These are phyloP conservation scores for Cheilosia vernalis DNA, from an alignment of 2,888 invertebrate species.

Conservation along the genomic window DNA sequence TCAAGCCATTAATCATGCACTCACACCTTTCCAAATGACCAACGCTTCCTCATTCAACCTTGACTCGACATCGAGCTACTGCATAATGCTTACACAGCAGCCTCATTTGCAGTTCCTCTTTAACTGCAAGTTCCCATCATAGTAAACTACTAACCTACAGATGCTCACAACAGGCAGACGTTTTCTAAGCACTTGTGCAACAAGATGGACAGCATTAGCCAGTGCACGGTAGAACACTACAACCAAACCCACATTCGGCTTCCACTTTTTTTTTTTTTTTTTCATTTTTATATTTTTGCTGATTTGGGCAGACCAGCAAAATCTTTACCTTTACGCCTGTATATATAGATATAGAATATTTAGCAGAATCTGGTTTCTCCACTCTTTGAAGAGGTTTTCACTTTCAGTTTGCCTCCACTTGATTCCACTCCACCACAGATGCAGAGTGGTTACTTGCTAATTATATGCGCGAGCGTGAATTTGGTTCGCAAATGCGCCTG, in stretches of 20 bases:
- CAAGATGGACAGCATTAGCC: conserved; percentile 10
- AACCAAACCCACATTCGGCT: conserved; percentile 27
- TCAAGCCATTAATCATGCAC: background rate
- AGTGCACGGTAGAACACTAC: conserved; percentile 17
- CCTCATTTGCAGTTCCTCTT: background rate
- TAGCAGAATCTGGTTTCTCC: conserved; percentile 52
- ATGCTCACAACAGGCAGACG: conserved; percentile 16
- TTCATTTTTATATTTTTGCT: background rate
- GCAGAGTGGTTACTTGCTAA: conserved; percentile 26
- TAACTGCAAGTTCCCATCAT: conserved; percentile 4
- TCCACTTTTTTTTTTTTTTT: background rate
- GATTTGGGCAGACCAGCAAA: conserved; percentile 31
- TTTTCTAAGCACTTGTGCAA: conserved; percentile 34
- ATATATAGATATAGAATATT: conserved; percentile 25
- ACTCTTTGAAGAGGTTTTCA: conserved; percentile 48
- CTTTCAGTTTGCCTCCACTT: conserved; percentile 42
- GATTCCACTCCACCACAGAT: background rate
- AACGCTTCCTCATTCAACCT: conserved; percentile 16
- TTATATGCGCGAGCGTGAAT: conserved; percentile 56
- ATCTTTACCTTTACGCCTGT: conserved; percentile 6
- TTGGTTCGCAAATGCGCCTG: conserved; percentile 45
- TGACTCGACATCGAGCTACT: conserved; percentile 17
- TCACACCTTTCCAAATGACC: background rate
- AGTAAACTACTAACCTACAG: conserved; percentile 55
- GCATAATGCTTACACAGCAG: conserved; percentile 12